Percentiles rank a stretch among this genome's conserved stretches.
phyloP scores from a whole-genome alignment of 1,140 invertebrate species.

The Sitophilus oryzae region DNA sequence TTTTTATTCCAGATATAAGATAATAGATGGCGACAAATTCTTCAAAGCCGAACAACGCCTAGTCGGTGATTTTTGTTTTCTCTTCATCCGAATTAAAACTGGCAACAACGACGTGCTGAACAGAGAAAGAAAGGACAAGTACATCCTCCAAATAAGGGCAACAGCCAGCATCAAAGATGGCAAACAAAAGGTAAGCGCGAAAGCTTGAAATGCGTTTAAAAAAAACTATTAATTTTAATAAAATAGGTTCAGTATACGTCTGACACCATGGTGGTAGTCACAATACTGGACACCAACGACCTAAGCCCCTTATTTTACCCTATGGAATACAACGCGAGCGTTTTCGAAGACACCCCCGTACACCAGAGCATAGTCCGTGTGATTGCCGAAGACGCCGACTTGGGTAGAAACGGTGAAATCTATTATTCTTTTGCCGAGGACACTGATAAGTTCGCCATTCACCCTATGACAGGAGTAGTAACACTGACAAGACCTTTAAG shows the following conservation, averaged over 20 bases:
- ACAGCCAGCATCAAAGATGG: constrained; percentile 56
- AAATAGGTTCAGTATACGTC: constrained; percentile 52
- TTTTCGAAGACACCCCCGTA: constrained; percentile 83
- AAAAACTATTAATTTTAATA: background rate
- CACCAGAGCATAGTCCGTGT: constrained; percentile 72
- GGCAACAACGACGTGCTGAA: constrained; percentile 81
- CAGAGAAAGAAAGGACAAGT: constrained; percentile 80
- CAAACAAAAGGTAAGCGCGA: constrained; percentile 50
- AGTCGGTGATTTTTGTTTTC: constrained; percentile 91
- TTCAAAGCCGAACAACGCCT: constrained; percentile 85
- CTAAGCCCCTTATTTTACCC: constrained; percentile 87
- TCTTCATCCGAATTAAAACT: constrained; percentile 79
- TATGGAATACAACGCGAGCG: constrained; percentile 74
- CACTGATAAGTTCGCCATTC: constrained; percentile 81
- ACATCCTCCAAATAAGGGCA: constrained; percentile 75
- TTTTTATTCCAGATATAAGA: constrained; percentile 59
- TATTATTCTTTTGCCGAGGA: constrained; percentile 88
- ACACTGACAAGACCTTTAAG: constrained; percentile 74
- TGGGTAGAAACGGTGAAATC: constrained; percentile 90
- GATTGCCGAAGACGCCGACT: constrained; percentile 87
- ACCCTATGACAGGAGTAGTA: constrained; percentile 86
- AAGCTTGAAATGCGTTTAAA: too few relatives aligned
- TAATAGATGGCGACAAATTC: constrained; percentile 81
- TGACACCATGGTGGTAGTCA: constrained; percentile 70
- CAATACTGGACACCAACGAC: constrained; percentile 84